Evolutionary conservation across 2,888 invertebrate species (phyloP).

Genomic region (Lithodes maja): DNA sequence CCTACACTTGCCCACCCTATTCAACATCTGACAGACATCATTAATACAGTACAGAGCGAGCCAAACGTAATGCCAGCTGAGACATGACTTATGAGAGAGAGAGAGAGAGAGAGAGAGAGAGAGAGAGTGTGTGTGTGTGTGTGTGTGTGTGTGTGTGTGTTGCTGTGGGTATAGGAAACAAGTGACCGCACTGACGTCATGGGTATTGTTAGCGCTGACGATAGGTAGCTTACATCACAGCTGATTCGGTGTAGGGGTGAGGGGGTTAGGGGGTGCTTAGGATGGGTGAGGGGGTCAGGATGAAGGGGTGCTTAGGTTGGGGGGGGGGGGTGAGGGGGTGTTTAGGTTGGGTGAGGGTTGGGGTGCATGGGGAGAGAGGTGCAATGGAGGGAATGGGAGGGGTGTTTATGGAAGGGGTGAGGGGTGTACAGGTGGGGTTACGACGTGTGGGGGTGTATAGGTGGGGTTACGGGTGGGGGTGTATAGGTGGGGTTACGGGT

Average conservation of each 20-base stretch:
- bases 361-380: neutral
- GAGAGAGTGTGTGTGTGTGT: too few relatives aligned
- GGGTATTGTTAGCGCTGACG: conserved; percentile 29
- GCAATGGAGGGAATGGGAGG: neutral
- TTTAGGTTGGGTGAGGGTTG: neutral
- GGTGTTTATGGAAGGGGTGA: conserved; percentile 1
- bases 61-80: too few relatives aligned
- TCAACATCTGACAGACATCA: too few relatives aligned
- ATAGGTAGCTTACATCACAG: neutral
- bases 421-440: neutral
- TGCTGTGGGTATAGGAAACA: neutral
- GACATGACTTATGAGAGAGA: neutral
- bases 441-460: neutral
- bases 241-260: neutral
- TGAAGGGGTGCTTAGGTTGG: neutral
- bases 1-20: too few relatives aligned
- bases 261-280: neutral
- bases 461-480: neutral
- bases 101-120: neutral
- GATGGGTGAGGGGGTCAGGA: neutral
- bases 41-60: too few relatives aligned
- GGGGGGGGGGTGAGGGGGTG: neutral
- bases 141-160: too few relatives aligned
- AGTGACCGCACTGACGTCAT: conserved; percentile 24
- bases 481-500: neutral